phyloP scores from a whole-genome alignment of 2,888 invertebrate species.

The Mythimna impura region DNA sequence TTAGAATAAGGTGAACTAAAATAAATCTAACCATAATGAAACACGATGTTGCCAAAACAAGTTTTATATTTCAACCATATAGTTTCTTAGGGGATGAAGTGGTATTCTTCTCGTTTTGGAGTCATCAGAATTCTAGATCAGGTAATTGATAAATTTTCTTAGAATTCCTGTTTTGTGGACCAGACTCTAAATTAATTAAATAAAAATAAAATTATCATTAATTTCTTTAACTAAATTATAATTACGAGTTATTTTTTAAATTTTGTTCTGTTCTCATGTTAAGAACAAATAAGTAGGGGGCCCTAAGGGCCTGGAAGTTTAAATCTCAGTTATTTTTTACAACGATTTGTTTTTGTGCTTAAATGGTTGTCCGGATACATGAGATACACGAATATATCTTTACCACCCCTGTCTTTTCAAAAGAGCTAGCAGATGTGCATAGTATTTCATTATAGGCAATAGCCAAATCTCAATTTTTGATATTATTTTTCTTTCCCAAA shows the following conservation, averaged over 20 bases:
- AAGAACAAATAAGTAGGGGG: too few species aligned
- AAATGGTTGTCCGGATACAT: neutral
- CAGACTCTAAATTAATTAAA: conserved; percentile 1
- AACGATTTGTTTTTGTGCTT: neutral
- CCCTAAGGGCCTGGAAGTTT: neutral
- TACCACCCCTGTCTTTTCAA: neutral
- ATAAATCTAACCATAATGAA: neutral
- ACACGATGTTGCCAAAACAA: neutral
- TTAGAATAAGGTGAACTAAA: neutral
- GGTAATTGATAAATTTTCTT: conserved; percentile 1
- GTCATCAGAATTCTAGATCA: neutral
- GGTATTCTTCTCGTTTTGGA: neutral
- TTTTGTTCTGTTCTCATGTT: neutral
- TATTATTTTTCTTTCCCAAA: neutral
- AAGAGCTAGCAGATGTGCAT: neutral
- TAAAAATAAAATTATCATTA: neutral
- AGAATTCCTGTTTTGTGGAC: neutral
- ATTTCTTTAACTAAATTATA: neutral
- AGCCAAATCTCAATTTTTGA: neutral
- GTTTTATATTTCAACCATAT: neutral
- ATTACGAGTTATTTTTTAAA: neutral
- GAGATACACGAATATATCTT: neutral
- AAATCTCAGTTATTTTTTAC: neutral
- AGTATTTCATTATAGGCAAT: neutral
- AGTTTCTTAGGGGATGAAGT: neutral